A percentile compares a stretch with the other conserved stretches of the same genome.
Evolutionary conservation across 1,140 invertebrate genomes (phyloP).

Genomic region (Frieseomelitta varia): DNA sequence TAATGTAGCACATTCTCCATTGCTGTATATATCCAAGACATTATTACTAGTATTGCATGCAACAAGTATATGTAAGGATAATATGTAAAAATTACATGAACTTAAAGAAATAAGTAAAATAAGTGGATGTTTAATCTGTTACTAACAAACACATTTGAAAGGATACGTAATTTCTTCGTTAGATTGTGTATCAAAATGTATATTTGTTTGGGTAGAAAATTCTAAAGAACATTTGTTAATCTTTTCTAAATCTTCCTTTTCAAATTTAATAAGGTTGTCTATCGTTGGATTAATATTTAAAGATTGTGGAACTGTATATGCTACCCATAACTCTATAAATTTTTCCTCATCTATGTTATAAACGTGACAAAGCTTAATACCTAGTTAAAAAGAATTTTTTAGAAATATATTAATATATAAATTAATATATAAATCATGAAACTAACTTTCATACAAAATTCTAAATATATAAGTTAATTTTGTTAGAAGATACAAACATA

Average conservation of each 20-base stretch:
- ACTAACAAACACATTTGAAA: conserved; percentile 45
- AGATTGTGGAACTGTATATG: conserved; percentile 70
- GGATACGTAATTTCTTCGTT: conserved; percentile 62
- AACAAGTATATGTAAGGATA: conserved; percentile 28
- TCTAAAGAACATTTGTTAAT: not conserved
- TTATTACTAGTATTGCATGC: conserved; percentile 56
- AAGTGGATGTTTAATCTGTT: not conserved
- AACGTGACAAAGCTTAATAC: conserved; percentile 75
- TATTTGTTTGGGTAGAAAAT: not conserved
- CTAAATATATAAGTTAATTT: not conserved
- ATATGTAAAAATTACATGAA: not conserved
- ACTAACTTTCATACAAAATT: not conserved
- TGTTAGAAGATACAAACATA: not conserved
- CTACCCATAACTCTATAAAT: conserved; percentile 79
- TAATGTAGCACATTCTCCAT: conserved; percentile 44
- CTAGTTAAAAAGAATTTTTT: conserved; percentile 60
- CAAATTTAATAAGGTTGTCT: conserved; percentile 72
- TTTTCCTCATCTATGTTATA: conserved; percentile 74
- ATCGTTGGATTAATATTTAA: conserved; percentile 72
- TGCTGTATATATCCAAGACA: conserved; percentile 73
- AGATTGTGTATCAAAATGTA: not conserved
- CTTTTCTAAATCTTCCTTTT: conserved; percentile 63
- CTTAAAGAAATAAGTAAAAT: not conserved
- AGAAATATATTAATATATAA: not conserved
- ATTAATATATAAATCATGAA: not conserved